Evolutionary conservation across 2,797 vertebrate genomes (phyloP).

Genomic region (Eurystomus glaucurus): DNA sequence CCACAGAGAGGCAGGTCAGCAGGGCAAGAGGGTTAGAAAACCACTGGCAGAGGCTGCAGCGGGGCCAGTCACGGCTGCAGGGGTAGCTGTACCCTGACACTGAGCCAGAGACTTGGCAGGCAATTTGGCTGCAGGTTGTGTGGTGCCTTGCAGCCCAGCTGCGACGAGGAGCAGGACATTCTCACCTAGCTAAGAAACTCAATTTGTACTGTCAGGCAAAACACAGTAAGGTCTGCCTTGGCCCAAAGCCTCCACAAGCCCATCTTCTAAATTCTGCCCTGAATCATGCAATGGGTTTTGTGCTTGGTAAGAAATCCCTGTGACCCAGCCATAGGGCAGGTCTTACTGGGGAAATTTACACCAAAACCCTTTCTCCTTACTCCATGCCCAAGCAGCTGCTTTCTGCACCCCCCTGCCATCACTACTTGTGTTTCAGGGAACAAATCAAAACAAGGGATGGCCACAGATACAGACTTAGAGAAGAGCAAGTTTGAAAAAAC

Average conservation of each 20-base stretch:
- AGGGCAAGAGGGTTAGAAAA: no score
- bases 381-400: not conserved
- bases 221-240: not conserved
- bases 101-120: fast-evolving
- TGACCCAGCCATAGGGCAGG: fast-evolving
- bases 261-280: not conserved
- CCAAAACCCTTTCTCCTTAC: not conserved
- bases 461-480: not conserved
- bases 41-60: no score
- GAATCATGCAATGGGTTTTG: fast-evolving
- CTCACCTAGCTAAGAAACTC: not conserved
- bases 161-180: fast-evolving
- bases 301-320: not conserved
- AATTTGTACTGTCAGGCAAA: fast-evolving
- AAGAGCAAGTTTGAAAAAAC: not conserved
- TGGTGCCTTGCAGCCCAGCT: fast-evolving
- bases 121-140: not conserved
- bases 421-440: not conserved
- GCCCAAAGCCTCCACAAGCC: not conserved
- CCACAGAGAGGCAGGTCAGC: no score
- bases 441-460: not conserved
- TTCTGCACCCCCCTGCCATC: not conserved
- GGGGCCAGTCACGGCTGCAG: no score
- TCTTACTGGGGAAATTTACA: not conserved
- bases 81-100: no score